phyloP scores from a whole-genome alignment of 1,140 invertebrate species.

The Drosophila jambulina region DNA sequence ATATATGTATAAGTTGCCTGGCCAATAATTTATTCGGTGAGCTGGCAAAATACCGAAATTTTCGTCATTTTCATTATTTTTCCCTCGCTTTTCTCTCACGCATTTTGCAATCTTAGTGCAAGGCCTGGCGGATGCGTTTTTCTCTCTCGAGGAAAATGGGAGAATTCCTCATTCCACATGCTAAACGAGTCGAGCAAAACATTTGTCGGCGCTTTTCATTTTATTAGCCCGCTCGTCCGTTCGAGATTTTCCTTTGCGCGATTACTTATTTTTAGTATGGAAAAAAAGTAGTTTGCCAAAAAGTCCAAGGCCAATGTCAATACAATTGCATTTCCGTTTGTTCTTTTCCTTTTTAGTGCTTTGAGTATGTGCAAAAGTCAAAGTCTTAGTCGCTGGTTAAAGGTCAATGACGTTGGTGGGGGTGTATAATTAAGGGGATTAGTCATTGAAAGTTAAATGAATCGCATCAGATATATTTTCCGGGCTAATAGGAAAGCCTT shows the following conservation, averaged over 20 bases:
- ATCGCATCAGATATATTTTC: conserved; percentile 61
- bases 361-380: conserved; percentile 53
- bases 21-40: conserved; percentile 18
- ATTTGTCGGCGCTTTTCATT: conserved; percentile 46
- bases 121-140: conserved; percentile 48
- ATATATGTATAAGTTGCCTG: conserved; percentile 3
- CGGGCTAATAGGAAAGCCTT: conserved; percentile 12
- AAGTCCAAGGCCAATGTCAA: conserved; percentile 78
- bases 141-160: conserved; percentile 6
- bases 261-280: conserved; percentile 79
- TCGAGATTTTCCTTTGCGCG: conserved; percentile 55
- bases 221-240: conserved; percentile 45
- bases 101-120: conserved; percentile 10
- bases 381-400: conserved; percentile 59
- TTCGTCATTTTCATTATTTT: background rate
- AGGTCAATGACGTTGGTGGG: conserved; percentile 73
- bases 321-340: conserved; percentile 72
- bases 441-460: conserved; percentile 62
- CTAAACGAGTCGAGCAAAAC: conserved; percentile 49
- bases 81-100: conserved; percentile 2
- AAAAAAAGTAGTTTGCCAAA: conserved; percentile 70
- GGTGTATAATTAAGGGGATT: conserved; percentile 51
- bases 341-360: conserved; percentile 10
- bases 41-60: background rate
- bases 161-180: conserved; percentile 42